These are phyloP conservation scores for Agriotes lineatus DNA, from an alignment of 2,888 invertebrate genomes.

Conservation along the genomic window DNA sequence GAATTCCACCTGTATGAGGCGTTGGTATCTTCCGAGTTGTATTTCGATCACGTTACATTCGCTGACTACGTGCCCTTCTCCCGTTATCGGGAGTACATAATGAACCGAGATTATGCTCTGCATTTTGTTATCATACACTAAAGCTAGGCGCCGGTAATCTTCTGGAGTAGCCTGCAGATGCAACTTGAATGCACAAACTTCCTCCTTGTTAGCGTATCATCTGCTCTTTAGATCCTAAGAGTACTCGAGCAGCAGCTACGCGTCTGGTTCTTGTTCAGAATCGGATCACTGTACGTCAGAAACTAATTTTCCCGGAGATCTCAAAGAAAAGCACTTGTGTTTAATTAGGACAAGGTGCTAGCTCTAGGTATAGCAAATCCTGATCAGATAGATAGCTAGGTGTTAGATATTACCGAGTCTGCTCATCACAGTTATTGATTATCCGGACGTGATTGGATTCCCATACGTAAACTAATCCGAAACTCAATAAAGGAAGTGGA, in stretches of 20 bases:
- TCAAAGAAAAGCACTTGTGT: neutral
- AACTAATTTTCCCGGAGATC: conserved; percentile 1
- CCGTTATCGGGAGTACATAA: conserved; percentile 14
- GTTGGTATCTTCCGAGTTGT: neutral
- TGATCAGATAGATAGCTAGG: neutral
- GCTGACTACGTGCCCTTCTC: conserved; percentile 10
- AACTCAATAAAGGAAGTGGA: neutral
- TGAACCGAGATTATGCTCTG: conserved; percentile 15
- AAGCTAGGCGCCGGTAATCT: conserved; percentile 16
- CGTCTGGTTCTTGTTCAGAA: neutral
- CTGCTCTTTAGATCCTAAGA: neutral
- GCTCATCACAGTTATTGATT: conserved; percentile 10
- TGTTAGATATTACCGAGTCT: neutral
- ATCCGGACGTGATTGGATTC: conserved; percentile 4
- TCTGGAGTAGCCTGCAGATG: conserved; percentile 1
- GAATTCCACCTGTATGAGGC: conserved; percentile 18
- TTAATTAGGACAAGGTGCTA: neutral
- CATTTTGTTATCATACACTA: conserved; percentile 11
- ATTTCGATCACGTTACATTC: conserved; percentile 20
- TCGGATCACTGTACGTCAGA: neutral
- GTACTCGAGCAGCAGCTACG: neutral
- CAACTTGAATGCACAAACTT: conserved; percentile 5
- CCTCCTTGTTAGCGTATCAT: too few species aligned
- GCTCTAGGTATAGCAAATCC: neutral
- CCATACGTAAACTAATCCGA: conserved; percentile 1